phyloP scores from a whole-genome alignment of 2,797 vertebrate genomes.

The Hypotaenidia okinawae region DNA sequence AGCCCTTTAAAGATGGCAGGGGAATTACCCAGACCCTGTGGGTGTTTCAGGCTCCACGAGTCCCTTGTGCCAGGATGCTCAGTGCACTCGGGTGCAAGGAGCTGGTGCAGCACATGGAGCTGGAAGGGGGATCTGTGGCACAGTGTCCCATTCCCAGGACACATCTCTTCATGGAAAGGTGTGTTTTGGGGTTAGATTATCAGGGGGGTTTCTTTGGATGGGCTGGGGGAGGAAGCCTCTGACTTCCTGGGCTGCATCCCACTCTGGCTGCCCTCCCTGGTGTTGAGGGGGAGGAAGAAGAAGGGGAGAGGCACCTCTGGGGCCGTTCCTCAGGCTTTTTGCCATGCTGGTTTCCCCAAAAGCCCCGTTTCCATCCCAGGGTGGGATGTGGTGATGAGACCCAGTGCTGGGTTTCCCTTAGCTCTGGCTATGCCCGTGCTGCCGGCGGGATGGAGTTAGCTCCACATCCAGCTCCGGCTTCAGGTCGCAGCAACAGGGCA shows the following conservation, averaged over 20 bases:
- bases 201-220: background rate
- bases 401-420: background rate
- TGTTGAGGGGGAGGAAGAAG: background rate
- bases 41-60: background rate
- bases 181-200: rapidly evolving
- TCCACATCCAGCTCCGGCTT: background rate
- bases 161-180: background rate
- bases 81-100: rapidly evolving
- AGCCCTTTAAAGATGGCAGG: background rate
- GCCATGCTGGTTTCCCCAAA: background rate
- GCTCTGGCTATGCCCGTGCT: background rate
- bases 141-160: background rate
- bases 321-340: background rate
- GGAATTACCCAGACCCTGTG: rapidly evolving
- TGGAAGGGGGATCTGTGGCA: too few relatives aligned
- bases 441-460: rapidly evolving
- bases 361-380: background rate
- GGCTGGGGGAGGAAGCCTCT: background rate
- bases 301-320: too few relatives aligned
- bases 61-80: background rate
- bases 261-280: background rate
- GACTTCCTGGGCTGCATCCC: background rate
- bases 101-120: background rate
- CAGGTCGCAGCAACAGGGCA: background rate
- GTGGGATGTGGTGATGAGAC: background rate